Evolutionary conservation across 1,140 invertebrate genomes (phyloP).

Genomic region (Pseudachorutes palmiensis): DNA sequence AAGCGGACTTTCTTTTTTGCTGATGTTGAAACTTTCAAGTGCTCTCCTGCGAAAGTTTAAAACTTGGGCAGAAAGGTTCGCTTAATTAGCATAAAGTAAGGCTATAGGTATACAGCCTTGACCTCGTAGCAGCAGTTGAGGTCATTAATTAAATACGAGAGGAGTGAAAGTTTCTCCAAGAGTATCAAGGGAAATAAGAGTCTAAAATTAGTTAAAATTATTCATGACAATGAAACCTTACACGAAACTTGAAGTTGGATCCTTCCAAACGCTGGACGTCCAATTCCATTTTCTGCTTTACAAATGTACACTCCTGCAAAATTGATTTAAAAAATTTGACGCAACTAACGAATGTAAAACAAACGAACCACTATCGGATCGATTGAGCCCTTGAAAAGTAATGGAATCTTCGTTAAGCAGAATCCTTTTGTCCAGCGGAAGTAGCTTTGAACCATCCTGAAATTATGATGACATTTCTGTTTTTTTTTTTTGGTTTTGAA

Average conservation of each 20-base stretch:
- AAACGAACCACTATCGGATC: neutral
- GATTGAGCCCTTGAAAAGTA: neutral
- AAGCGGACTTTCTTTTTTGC: too few species aligned
- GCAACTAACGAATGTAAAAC: neutral
- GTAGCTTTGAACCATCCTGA: neutral
- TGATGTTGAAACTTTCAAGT: too few species aligned
- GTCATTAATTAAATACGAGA: too few species aligned
- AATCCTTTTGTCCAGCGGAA: neutral
- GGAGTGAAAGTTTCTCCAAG: too few species aligned
- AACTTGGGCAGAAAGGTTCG: too few species aligned
- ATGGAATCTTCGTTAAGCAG: neutral
- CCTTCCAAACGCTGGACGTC: constrained; percentile 50
- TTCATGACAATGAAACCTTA: constrained; percentile 23
- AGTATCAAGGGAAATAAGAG: neutral
- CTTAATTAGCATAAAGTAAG: too few species aligned
- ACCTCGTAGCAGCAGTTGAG: too few species aligned
- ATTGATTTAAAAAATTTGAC: neutral
- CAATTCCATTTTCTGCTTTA: constrained; percentile 55
- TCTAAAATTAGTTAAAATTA: neutral
- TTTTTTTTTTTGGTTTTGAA: too few species aligned
- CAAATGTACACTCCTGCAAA: constrained; percentile 52
- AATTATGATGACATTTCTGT: neutral
- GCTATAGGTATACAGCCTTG: too few species aligned
- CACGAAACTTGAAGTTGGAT: constrained; percentile 50
- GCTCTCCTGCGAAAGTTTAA: too few species aligned